Percentiles rank a stretch among this genome's conserved stretches.
phyloP scores from a whole-genome alignment of 2,888 invertebrate species.

The Eupithecia vulgata region DNA sequence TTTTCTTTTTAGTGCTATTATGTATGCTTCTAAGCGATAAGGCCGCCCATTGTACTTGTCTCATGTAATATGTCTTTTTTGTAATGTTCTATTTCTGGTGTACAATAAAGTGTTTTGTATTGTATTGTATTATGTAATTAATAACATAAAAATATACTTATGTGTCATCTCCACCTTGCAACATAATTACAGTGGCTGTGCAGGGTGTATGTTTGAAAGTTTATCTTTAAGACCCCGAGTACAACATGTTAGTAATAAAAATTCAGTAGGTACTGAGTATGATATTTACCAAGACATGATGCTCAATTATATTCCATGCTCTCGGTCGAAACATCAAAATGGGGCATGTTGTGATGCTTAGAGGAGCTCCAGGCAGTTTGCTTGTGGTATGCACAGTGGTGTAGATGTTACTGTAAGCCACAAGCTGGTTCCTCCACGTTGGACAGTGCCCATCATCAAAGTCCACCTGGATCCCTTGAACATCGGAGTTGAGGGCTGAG shows the following conservation, averaged over 20 bases:
- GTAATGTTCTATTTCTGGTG: no score
- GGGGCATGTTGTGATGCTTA: constrained; percentile 81
- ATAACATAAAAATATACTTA: no score
- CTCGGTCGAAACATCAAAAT: constrained; percentile 87
- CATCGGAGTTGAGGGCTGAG: constrained; percentile 80
- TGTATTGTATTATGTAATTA: no score
- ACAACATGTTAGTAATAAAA: background rate
- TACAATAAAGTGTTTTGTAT: no score
- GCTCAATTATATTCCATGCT: constrained; percentile 90
- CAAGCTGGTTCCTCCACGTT: constrained; percentile 87
- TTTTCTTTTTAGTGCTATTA: no score
- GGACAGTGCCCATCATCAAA: constrained; percentile 90
- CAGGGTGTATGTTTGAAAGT: no score
- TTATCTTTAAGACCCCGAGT: background rate
- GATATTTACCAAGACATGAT: constrained; percentile 76
- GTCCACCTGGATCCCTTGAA: constrained; percentile 86
- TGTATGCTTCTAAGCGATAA: no score
- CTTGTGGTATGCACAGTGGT: constrained; percentile 76
- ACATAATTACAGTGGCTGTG: background rate
- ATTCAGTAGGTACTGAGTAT: no score
- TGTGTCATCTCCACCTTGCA: background rate
- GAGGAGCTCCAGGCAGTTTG: constrained; percentile 77
- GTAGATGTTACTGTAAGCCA: constrained; percentile 85
- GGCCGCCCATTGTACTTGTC: no score
- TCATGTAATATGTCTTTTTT: no score